Conservation (phyloP, 2,797 vertebrate species). For the Adelosebastes latens region DNA sequence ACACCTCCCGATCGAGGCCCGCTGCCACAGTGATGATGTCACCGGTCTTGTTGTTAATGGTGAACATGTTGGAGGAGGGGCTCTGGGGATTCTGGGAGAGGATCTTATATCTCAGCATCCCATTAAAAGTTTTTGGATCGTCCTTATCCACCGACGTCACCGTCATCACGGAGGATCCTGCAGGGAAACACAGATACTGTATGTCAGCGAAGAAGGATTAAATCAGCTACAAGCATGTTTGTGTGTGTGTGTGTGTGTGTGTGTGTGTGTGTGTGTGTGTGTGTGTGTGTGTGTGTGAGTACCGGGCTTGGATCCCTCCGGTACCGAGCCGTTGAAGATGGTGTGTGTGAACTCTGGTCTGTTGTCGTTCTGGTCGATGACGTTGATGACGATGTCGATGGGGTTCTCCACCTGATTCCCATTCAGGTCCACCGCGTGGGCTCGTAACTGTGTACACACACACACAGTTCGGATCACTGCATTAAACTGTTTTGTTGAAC, state of each 20-base stretch:
- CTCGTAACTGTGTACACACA: conserved; percentile 85
- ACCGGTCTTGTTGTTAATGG: conserved; percentile 98
- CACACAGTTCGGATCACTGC: background rate
- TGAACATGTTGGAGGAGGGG: conserved; percentile 96
- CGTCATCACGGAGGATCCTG: conserved; percentile 97
- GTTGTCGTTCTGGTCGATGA: conserved; percentile 98
- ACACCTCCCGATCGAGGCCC: conserved; percentile 95
- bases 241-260: background rate
- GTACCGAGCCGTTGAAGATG: conserved; percentile 95
- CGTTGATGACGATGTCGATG: conserved; percentile 98
- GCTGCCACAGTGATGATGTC: conserved; percentile 98
- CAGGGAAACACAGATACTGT: conserved; percentile 12
- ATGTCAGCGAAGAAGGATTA: background rate
- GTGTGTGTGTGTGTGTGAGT: conserved; percentile 7
- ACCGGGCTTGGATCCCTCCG: conserved; percentile 95
- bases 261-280: background rate
- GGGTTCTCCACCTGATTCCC: conserved; percentile 99
- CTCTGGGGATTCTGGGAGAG: conserved; percentile 94
- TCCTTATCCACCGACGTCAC: conserved; percentile 96
- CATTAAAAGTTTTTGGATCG: conserved; percentile 93
- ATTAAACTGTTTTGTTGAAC: background rate
- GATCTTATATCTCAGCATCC: conserved; percentile 97
- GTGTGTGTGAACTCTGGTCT: conserved; percentile 94
- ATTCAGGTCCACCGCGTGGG: conserved; percentile 96
- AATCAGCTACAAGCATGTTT: background rate